Evolutionary conservation across 2,797 vertebrate genomes (phyloP), one percentile per base, ranked within the genome.

Genomic region (Diceros bicornis): DNA sequence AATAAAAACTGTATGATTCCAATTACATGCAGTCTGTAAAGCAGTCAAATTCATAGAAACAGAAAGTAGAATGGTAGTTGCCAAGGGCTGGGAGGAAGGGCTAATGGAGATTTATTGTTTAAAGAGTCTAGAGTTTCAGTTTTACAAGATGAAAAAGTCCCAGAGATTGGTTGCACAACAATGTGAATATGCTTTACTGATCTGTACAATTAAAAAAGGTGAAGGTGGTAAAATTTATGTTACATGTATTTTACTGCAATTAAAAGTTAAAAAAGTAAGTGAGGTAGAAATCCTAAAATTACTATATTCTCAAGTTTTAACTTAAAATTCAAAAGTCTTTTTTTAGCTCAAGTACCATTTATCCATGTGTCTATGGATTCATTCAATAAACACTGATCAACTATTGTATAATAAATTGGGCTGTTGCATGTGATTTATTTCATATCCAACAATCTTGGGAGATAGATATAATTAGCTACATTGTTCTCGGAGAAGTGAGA

Each of bases 271-370:
- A 91, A 9, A 59, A 59, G 41, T 41, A 41, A 68, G 7, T 52
- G 29, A 69, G 12, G 41, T 29, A 87, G 11, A 78, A 82, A 21
- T 66, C 18, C 21, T 82, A 59, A 88, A 78, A 55, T 87, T 68
- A 66, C 21, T 72, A 37, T 55, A 57, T 74, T 89, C n/a, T 92
- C 7, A 82, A 82, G 12, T 93, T 92, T 91, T 84, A 85, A 81
- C 27, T 32, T 84, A 84, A 75, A 81, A 59, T 37, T 25, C 27
- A 25, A 96, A 4, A 14, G 23, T 4, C 3, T 61, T 62, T 89
- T 68, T 89, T 34, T 20, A 68, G 66, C 52, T 69, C 6, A 32
- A 84, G 10, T 68, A 25, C 21, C 23, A n/a, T 69, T 79, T 79
- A 81, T 25, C 7, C 9, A 6, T 23, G 52, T 96, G 62, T 90